Evolutionary conservation across 2,797 vertebrate species (phyloP).

Genomic region (Enteromius afrohamiltoni): DNA sequence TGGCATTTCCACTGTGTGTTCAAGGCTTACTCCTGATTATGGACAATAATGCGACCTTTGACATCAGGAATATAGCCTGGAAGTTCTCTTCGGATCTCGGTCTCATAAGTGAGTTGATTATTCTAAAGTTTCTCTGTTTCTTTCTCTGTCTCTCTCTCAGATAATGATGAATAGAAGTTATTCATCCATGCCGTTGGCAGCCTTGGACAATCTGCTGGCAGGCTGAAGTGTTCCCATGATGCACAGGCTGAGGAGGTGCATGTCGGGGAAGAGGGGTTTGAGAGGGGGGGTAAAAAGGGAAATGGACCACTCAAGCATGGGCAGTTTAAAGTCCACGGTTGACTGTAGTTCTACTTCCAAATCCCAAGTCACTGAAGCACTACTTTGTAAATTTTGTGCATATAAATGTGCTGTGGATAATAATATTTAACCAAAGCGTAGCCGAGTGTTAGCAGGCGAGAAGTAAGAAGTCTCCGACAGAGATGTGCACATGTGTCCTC

Average conservation of each 20-base stretch:
- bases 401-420: conserved; percentile 62
- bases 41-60: conserved; percentile 35
- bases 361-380: conserved; percentile 36
- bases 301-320: conserved; percentile 69
- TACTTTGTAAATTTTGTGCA: conserved; percentile 63
- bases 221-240: conserved; percentile 73
- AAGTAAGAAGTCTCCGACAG: background rate
- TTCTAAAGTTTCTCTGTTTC: conserved; percentile 17
- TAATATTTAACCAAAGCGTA: conserved; percentile 74
- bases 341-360: conserved; percentile 51
- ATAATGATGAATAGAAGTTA: conserved; percentile 87
- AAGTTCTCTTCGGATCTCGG: background rate
- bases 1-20: conserved; percentile 29
- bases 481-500: conserved; percentile 10
- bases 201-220: conserved; percentile 70
- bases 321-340: conserved; percentile 44
- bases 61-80: conserved; percentile 22
- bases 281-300: conserved; percentile 13
- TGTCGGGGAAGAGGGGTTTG: conserved; percentile 64
- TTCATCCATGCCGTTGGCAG: conserved; percentile 63
- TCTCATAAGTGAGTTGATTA: background rate
- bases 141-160: conserved; percentile 66
- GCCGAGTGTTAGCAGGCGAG: conserved; percentile 38
- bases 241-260: conserved; percentile 62
- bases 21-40: conserved; percentile 6